These are phyloP conservation scores for Camponotus pennsylvanicus DNA, from an alignment of 1,140 invertebrate genomes.

Conservation along the genomic window DNA sequence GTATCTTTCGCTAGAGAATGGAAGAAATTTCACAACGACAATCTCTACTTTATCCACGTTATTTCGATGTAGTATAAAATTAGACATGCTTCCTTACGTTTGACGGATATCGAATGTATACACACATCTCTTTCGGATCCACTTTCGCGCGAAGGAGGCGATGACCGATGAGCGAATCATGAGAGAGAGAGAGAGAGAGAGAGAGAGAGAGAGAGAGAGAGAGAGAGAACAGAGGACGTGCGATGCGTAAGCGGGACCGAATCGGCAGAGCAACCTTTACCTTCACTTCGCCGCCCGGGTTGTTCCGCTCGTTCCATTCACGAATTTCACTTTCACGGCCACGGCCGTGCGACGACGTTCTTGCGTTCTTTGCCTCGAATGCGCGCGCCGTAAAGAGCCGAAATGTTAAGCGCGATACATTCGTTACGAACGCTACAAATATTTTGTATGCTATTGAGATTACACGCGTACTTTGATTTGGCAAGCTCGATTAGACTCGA, in stretches of 20 bases:
- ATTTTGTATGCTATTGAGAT: background rate
- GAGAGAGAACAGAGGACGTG: slow-evolving; percentile 43
- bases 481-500: too few species aligned
- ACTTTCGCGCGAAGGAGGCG: slow-evolving; percentile 10
- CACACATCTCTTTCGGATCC: background rate
- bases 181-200: background rate
- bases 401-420: slow-evolving; percentile 31
- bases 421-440: slow-evolving; percentile 3
- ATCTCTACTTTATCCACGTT: background rate
- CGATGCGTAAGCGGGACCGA: slow-evolving; percentile 71
- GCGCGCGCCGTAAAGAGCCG: background rate
- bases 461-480: background rate
- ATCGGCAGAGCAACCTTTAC: slow-evolving; percentile 78
- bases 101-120: background rate
- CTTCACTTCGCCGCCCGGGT: slow-evolving; percentile 75
- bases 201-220: background rate
- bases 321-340: slow-evolving; percentile 85
- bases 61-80: background rate
- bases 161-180: slow-evolving; percentile 29
- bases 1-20: background rate
- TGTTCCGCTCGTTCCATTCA: slow-evolving; percentile 80
- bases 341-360: slow-evolving; percentile 76
- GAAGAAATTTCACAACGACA: background rate
- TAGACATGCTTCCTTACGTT: background rate
- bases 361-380: background rate